Percentiles rank a stretch among this genome's conserved stretches.
These are phyloP conservation scores for Sipha maydis DNA, from an alignment of 2,888 invertebrate species.

Conservation along the genomic window DNA sequence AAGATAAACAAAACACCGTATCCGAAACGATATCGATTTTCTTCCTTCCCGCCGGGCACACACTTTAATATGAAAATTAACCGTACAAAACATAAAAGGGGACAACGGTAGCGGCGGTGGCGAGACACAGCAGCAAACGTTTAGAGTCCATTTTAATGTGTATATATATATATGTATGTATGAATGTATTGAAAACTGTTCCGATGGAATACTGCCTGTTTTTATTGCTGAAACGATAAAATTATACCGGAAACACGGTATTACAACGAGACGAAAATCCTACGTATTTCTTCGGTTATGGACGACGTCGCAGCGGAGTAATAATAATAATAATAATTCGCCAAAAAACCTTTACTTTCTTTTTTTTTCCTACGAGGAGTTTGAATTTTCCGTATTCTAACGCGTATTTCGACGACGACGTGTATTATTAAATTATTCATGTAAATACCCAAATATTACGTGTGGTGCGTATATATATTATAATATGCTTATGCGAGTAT, in stretches of 20 bases:
- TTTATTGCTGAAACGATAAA: constrained; percentile 20
- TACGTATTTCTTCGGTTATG: not conserved
- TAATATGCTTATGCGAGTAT: too few relatives aligned
- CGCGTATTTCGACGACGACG: not conserved
- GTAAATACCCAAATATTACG: too few relatives aligned
- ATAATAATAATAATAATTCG: not conserved
- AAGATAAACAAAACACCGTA: constrained; percentile 12
- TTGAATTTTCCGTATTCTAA: too few relatives aligned
- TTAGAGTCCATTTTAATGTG: constrained; percentile 12
- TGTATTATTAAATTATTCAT: not conserved
- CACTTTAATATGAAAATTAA: constrained; percentile 46
- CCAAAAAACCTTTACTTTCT: not conserved
- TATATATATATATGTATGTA: not conserved
- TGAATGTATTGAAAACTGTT: not conserved
- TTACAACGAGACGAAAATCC: not conserved
- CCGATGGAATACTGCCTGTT: not conserved
- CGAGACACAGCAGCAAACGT: not conserved
- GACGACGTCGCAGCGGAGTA: not conserved
- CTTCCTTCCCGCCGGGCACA: not conserved
- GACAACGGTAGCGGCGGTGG: not conserved
- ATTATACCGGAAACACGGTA: constrained; percentile 24
- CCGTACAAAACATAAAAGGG: constrained; percentile 38
- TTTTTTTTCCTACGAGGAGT: too few relatives aligned
- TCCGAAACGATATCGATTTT: constrained; percentile 40
- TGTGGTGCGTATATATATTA: too few relatives aligned